These are phyloP conservation scores for Helogale parvula DNA, from an alignment of 2,113 vertebrate species.

Conservation along the genomic window DNA sequence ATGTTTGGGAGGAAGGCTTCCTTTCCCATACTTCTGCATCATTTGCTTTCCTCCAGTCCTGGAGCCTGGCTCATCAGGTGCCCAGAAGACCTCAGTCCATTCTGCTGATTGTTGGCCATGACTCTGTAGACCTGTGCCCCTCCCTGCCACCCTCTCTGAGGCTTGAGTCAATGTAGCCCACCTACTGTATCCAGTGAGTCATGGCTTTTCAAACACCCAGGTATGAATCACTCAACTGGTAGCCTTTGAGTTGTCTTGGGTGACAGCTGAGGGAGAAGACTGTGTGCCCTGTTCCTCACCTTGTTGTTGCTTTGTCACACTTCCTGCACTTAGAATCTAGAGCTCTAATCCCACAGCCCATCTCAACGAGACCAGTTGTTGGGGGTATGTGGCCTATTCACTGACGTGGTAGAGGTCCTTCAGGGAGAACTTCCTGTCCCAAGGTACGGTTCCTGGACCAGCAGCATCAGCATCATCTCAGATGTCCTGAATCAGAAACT, in stretches of 20 bases:
- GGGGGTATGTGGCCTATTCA: neutral
- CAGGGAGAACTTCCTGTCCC: neutral
- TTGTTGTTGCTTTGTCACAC: neutral
- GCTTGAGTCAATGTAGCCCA: constrained; percentile 81
- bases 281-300: neutral
- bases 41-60: neutral
- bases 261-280: constrained; percentile 76
- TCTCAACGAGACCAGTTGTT: neutral
- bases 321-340: rapidly evolving
- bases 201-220: constrained; percentile 74
- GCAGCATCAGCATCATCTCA: neutral
- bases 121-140: neutral
- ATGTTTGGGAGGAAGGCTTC: neutral
- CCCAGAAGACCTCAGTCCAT: rapidly evolving
- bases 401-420: neutral
- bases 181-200: constrained; percentile 83
- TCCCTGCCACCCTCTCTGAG: neutral
- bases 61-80: neutral
- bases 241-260: constrained; percentile 76
- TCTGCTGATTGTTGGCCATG: neutral
- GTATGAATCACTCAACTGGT: constrained; percentile 83
- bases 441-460: neutral
- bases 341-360: neutral
- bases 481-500: neutral
- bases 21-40: rapidly evolving